Conservation (phyloP, 2,888 invertebrate genomes). For the Acanthosepion lycidas region DNA sequence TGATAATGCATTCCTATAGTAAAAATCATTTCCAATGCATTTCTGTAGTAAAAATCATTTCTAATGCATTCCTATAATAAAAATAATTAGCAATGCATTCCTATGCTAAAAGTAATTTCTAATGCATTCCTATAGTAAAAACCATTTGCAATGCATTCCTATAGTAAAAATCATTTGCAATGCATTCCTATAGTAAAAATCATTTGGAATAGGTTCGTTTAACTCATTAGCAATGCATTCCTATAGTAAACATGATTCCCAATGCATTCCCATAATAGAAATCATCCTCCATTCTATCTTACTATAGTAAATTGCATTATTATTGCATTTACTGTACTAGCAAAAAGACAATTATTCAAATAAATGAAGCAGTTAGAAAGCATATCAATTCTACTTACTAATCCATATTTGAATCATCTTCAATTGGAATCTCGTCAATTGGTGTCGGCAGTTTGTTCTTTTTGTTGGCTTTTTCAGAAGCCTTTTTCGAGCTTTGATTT, state of each 20-base stretch:
- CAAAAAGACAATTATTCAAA: neutral
- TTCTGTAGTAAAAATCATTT: neutral
- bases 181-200: neutral
- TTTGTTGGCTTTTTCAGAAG: neutral
- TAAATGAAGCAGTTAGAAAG: neutral
- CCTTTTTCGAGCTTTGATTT: constrained; percentile 44
- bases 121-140: neutral
- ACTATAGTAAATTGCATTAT: neutral
- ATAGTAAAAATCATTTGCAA: neutral
- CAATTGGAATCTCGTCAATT: neutral
- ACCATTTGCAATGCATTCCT: neutral
- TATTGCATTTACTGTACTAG: neutral
- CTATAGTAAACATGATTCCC: neutral
- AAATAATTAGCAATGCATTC: neutral
- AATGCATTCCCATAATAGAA: neutral
- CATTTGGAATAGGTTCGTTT: too few relatives aligned
- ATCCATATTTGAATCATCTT: neutral
- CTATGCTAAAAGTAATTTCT: neutral
- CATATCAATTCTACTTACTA: neutral
- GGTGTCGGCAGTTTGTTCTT: neutral
- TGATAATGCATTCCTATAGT: too few relatives aligned
- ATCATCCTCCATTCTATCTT: neutral
- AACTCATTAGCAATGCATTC: too few relatives aligned
- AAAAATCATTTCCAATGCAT: neutral
- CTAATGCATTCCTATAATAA: neutral